Percentiles rank a stretch among this genome's conserved stretches.
Evolutionary conservation across 2,888 invertebrate genomes (phyloP).

Genomic region (Tanytarsus gracilentus): DNA sequence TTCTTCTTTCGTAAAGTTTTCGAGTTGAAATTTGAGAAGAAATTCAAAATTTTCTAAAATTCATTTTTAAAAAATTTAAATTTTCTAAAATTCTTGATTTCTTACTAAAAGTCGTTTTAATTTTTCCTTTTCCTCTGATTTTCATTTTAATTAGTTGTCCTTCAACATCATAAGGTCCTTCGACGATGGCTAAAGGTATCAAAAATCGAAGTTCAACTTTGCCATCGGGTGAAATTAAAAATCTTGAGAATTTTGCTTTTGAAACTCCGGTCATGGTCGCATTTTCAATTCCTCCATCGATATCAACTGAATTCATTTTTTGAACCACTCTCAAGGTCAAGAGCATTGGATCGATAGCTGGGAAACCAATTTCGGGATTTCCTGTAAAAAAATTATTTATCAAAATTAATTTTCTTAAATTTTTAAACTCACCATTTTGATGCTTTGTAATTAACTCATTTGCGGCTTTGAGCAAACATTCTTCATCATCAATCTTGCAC

Average conservation of each 20-base stretch:
- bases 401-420: not conserved
- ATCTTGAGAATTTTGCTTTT: not conserved
- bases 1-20: not conserved
- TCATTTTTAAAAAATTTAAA: not conserved
- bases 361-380: not conserved
- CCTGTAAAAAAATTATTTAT: not conserved
- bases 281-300: not conserved
- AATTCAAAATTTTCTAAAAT: not conserved
- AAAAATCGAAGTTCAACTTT: not conserved
- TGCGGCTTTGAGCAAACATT: not conserved
- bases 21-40: not conserved
- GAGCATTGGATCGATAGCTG: not conserved
- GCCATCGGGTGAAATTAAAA: not conserved
- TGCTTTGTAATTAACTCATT: not conserved
- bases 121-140: not conserved
- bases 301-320: not conserved
- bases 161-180: not conserved
- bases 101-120: not conserved
- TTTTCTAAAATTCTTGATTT: no score
- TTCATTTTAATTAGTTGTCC: not conserved
- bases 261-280: not conserved
- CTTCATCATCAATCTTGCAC: constrained; percentile 6
- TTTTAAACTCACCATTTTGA: not conserved
- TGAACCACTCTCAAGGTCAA: not conserved
- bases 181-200: not conserved